These are phyloP conservation scores for Sphyrna mokarran DNA, from an alignment of 2,113 vertebrate genomes.

Conservation along the genomic window DNA sequence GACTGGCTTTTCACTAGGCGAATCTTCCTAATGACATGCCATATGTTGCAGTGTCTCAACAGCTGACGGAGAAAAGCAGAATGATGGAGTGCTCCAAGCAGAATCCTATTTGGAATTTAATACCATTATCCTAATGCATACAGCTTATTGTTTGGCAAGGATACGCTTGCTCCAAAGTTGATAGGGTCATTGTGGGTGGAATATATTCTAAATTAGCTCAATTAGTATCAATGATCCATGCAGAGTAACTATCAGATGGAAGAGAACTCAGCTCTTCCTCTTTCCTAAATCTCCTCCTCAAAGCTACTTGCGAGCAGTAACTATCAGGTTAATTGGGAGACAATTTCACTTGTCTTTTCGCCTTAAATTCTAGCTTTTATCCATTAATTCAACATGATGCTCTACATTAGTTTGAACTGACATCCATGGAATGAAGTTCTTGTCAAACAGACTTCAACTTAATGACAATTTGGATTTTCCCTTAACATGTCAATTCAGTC, in stretches of 20 bases:
- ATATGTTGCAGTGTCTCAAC: slow-evolving; percentile 57
- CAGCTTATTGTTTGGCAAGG: slow-evolving; percentile 51
- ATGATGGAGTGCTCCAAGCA: slow-evolving; percentile 46
- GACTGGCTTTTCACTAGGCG: slow-evolving; percentile 50
- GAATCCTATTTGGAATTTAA: slow-evolving; percentile 58
- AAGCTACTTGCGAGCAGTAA: neutral
- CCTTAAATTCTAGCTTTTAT: neutral
- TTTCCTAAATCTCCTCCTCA: neutral
- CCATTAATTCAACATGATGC: neutral
- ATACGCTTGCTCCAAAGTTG: slow-evolving; percentile 41
- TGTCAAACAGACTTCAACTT: neutral
- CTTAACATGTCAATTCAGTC: neutral
- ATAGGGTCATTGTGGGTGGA: slow-evolving; percentile 46
- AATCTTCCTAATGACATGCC: slow-evolving; percentile 51
- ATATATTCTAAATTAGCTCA: slow-evolving; percentile 44
- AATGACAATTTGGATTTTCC: neutral
- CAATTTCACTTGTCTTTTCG: neutral
- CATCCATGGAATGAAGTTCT: neutral
- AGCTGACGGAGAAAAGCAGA: slow-evolving; percentile 45
- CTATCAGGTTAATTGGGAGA: neutral
- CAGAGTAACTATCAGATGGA: slow-evolving; percentile 25
- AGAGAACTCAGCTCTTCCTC: neutral
- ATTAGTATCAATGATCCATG: neutral
- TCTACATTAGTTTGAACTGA: neutral
- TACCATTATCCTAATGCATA: slow-evolving; percentile 55